These are phyloP conservation scores for Diploptera punctata DNA, from an alignment of 2,888 invertebrate genomes.

Conservation along the genomic window DNA sequence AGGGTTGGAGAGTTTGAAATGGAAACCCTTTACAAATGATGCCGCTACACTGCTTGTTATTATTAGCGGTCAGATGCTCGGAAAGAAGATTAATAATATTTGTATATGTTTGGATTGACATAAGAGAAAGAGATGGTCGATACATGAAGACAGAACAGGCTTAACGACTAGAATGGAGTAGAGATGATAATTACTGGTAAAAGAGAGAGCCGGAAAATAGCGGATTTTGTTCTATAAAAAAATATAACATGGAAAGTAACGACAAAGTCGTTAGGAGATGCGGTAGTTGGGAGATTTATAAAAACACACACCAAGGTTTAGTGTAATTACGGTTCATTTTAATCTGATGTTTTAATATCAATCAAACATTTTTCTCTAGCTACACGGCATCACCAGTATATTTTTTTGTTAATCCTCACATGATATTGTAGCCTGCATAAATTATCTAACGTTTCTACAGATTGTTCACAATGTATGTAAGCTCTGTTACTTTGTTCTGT, in stretches of 20 bases:
- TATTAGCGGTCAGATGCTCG: constrained; percentile 37
- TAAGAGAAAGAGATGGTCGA: constrained; percentile 4
- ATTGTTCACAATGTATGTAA: too few relatives aligned
- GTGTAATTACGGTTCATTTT: not conserved
- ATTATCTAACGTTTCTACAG: too few relatives aligned
- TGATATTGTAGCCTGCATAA: too few relatives aligned
- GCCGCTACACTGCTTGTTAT: constrained; percentile 24
- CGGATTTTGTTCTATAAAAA: constrained; percentile 1
- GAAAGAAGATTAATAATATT: constrained; percentile 40
- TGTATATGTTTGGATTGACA: constrained; percentile 22
- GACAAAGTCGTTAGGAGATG: constrained; percentile 26
- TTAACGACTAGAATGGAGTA: constrained; percentile 14
- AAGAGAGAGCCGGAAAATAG: constrained; percentile 14
- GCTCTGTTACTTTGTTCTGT: too few relatives aligned
- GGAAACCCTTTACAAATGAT: constrained; percentile 20
- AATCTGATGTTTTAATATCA: not conserved
- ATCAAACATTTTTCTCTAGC: not conserved
- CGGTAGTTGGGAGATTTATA: not conserved
- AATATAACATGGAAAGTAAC: not conserved
- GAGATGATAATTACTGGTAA: constrained; percentile 18
- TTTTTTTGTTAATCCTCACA: too few relatives aligned
- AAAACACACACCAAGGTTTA: constrained; percentile 2
- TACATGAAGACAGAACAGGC: not conserved
- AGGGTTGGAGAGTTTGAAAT: constrained; percentile 22
- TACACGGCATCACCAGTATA: too few relatives aligned